Percentiles rank a stretch among this genome's conserved stretches.
Conservation (phyloP, 2,797 vertebrate species). For the Catharus ustulatus region DNA sequence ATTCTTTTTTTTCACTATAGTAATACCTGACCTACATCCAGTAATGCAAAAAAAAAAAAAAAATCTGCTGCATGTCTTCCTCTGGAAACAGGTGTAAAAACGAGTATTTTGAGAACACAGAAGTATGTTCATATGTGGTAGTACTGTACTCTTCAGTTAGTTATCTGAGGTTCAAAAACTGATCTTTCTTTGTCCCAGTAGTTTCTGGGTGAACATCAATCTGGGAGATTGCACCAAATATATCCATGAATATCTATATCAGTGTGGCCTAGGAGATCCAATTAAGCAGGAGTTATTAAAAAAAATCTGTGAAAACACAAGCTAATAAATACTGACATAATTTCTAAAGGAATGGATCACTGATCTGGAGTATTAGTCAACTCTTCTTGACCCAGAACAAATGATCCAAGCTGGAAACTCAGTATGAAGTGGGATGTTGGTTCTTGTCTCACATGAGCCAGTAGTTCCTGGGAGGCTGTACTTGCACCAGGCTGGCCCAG, state of each 20-base stretch:
- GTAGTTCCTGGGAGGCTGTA: neutral
- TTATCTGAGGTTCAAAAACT: neutral
- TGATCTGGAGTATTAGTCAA: neutral
- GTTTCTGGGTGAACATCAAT: neutral
- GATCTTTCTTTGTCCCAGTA: neutral
- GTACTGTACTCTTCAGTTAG: neutral
- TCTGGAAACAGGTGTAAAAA: neutral
- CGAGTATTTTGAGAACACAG: neutral
- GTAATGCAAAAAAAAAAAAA: neutral
- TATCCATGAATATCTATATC: neutral
- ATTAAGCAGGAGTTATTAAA: neutral
- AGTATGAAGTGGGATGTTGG: neutral
- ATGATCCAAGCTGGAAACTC: neutral
- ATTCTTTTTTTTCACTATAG: neutral
- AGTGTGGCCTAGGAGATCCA: neutral
- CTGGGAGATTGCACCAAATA: neutral
- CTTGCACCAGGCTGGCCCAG: neutral
- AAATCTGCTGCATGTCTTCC: neutral
- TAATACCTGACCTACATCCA: neutral
- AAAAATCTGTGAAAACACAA: neutral
- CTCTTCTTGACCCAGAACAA: neutral
- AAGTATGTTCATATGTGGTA: neutral
- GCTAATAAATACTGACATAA: neutral
- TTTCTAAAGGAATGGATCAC: neutral
- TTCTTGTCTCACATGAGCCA: neutral